Base-by-base conservation (phyloP, 2,888 invertebrate genomes). In the Cacoxenus indagator region DNA sequence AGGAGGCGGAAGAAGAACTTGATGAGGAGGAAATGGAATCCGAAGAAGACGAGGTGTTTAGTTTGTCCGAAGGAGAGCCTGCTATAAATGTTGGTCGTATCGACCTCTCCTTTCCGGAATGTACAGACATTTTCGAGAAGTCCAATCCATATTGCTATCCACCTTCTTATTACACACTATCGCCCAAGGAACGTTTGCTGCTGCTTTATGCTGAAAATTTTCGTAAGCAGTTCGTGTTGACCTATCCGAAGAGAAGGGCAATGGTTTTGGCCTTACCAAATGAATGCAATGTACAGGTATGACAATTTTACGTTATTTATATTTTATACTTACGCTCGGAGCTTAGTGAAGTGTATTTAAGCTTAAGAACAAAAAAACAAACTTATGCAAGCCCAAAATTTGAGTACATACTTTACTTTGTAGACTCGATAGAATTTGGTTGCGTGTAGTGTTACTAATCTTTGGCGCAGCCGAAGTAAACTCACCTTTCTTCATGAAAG, bases 191-290 rank as follows among this genome's bases (percentile, higher is more conserved):
- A 85, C 91, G 92, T 64, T 84, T 94, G 14, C 83, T 94, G 9
- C 85, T 95, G 55, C 90, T 93, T 65, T 93, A 93, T 78, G 92
- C 93, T 0, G 95, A 95, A 86, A 95, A 94, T 86, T 95, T 95
- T 84, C 90, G 95, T 17, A 90, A 90, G 64, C 95, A 95, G 79
- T 94, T 91, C 87, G 87, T 89, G 67, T 87, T 89, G 66, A 88
- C 90, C 62, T 92, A 90, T 86, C 90, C 90, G 0, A 86, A 90
- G 29, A 90, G 93, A 64, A 91, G 91, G 72, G 93, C 93, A 0
- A 82, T 94, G 66, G 89, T 95, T 51, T 84, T 95, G 66, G 93
- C 92, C 64, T 90, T 91, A 54, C 91, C 92, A 64, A 95, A 95
- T 84, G 95, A 95, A 87, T 94, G 93, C 82, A 92, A 91, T 61